These are phyloP conservation scores for Cladopsammia gracilis DNA, from an alignment of 64 coral and sea anemone genomes.

Conservation along the genomic window DNA sequence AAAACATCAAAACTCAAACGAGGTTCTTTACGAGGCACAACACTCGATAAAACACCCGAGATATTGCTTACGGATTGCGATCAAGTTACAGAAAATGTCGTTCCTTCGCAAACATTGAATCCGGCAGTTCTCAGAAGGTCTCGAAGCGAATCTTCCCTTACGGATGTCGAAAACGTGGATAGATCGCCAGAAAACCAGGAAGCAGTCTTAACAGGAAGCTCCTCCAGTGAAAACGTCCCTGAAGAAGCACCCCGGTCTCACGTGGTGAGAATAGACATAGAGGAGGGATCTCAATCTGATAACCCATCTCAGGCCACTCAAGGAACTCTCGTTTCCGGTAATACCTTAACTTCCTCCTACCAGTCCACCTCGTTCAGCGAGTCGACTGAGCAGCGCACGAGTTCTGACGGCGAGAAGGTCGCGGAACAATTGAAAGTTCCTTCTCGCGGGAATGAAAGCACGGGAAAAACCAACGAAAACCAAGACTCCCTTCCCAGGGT, in stretches of 20 bases:
- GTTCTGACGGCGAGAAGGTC: not conserved
- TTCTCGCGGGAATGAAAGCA: constrained; percentile 8
- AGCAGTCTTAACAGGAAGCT: not conserved
- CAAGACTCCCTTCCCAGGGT: constrained; percentile 42
- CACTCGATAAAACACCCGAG: constrained; percentile 29
- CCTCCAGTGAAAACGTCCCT: constrained; percentile 9
- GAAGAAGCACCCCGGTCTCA: not conserved
- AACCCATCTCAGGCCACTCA: constrained; percentile 1
- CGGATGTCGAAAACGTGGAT: constrained; percentile 29
- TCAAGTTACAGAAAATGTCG: constrained; percentile 22
- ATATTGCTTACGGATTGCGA: constrained; percentile 38
- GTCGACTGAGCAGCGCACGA: not conserved
- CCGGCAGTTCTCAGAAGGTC: not conserved
- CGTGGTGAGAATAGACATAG: constrained; percentile 43
- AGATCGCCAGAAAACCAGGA: not conserved
- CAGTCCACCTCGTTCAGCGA: not conserved
- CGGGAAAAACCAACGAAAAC: not conserved
- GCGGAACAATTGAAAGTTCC: constrained; percentile 38
- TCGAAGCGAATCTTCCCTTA: constrained; percentile 21
- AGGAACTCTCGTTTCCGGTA: not conserved
- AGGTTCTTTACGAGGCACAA: constrained; percentile 13
- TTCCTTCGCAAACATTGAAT: not conserved
- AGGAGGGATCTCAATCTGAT: constrained; percentile 2
- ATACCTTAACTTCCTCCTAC: not conserved
- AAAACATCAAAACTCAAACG: constrained; percentile 38